Evolutionary conservation across 1,140 invertebrate species (phyloP), one percentile per base, ranked within the genome.

Genomic region (Mactra quadrangularis): DNA sequence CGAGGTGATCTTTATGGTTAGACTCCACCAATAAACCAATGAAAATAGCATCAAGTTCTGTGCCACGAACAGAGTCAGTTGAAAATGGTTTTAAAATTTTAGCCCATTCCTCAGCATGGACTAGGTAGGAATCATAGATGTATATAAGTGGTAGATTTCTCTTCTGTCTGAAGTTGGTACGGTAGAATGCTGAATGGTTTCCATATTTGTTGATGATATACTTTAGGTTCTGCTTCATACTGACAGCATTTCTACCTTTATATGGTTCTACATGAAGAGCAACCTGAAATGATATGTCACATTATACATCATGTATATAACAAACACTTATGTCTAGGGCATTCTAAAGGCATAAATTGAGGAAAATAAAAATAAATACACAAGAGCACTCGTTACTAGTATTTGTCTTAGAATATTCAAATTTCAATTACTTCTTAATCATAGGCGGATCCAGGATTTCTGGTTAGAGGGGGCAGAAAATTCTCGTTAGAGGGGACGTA

Each of bases 191-290:
- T 33, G 92, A 85, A 70, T 94, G 94, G 31, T 87, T 85, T 35
- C 93, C 94, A 86, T 94, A 94, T 6, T 83, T 92, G 19, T 91
- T 66, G 15, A 92, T 77, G 25, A 94, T 91, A 85, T 94, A 94
- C 29, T 89, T 85, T 0, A 94, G 82, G 77, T 92, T 89, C 53
- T 87, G 66, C 47, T 87, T 87, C 33, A 94, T 60, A 25, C 85
- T 92, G n/a, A 85, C 70, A 11, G 87, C 86, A 68, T 87, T 90
- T 71, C 94, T 87, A 38, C 87, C 86, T 82, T 92, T 91, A 88
- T 93, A 94, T 38, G 94, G 94, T 86, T 94, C 94, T 55, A 94
- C 89, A 84, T 94, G 94, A 83, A 94, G 90, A 68, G 90, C 85
- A 53, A 93, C 87, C 92, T 92, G 76, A 72, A 87, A 60, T 31